phyloP scores from a whole-genome alignment of 2,888 invertebrate genomes.

The Drosophila leonis region DNA sequence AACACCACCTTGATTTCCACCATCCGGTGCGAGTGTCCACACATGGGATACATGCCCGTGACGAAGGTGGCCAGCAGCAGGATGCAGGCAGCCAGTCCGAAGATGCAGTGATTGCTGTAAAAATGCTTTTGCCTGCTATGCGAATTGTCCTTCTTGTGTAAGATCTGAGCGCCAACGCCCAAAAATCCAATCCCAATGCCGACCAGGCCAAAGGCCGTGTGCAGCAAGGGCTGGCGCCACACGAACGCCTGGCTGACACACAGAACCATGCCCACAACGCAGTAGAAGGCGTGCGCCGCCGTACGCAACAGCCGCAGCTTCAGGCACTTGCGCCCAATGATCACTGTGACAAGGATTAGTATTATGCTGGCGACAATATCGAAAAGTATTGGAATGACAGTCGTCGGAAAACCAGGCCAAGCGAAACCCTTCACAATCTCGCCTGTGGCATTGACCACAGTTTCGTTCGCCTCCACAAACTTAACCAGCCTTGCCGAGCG shows the following conservation, averaged over 20 bases:
- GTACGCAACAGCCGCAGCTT: constrained; percentile 14
- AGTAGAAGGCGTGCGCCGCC: constrained; percentile 39
- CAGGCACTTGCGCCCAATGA: constrained; percentile 27
- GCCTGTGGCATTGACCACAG: constrained; percentile 13
- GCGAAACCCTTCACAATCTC: neutral
- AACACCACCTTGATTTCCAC: constrained; percentile 2
- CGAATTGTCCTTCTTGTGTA: neutral
- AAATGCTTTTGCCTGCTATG: neutral
- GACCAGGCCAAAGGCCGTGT: constrained; percentile 34
- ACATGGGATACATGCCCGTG: constrained; percentile 21
- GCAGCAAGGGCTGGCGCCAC: neutral
- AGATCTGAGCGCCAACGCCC: constrained; percentile 21
- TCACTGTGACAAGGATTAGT: constrained; percentile 10
- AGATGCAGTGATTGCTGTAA: constrained; percentile 37
- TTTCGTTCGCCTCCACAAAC: neutral
- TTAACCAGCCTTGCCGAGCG: no score
- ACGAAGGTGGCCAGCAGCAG: neutral
- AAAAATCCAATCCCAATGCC: constrained; percentile 17
- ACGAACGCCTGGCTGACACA: constrained; percentile 30
- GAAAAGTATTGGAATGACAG: neutral
- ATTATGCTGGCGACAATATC: neutral
- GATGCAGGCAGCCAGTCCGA: constrained; percentile 27
- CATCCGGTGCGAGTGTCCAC: no score
- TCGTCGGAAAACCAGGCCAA: constrained; percentile 1
- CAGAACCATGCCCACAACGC: constrained; percentile 28